Evolutionary conservation across 2,888 invertebrate genomes (phyloP).

Genomic region (Pandemis heparana): DNA sequence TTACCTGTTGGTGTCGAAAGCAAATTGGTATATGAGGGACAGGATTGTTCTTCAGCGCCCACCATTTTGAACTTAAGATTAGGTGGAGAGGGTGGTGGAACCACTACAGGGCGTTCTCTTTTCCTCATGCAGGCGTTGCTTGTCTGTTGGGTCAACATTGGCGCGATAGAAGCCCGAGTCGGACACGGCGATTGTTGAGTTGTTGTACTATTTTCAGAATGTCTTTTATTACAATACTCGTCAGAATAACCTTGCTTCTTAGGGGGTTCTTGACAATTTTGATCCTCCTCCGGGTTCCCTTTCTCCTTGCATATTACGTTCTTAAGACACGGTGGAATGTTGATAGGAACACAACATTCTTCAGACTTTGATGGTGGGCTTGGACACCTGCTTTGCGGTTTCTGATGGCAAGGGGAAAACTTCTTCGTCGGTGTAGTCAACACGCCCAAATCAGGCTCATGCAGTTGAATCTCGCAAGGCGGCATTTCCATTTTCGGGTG

Average conservation of each 20-base stretch:
- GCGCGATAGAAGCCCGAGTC: background rate
- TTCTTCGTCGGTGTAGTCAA: background rate
- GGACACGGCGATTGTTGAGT: background rate
- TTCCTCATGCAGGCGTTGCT: background rate
- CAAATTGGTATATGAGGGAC: background rate
- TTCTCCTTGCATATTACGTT: background rate
- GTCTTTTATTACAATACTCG: background rate
- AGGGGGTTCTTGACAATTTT: background rate
- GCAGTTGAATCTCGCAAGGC: constrained; percentile 2
- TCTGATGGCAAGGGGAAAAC: background rate
- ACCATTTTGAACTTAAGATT: background rate
- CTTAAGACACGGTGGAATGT: background rate
- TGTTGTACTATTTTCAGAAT: background rate
- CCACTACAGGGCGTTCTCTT: background rate
- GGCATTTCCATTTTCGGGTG: background rate
- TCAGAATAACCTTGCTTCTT: background rate
- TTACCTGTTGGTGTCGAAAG: background rate
- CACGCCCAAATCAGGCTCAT: background rate
- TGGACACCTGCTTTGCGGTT: background rate
- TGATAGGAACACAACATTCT: background rate
- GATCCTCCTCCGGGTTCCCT: background rate
- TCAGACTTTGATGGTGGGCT: background rate
- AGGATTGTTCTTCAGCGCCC: background rate
- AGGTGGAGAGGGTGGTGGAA: background rate
- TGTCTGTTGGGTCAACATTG: background rate